These are phyloP conservation scores for Pinctada fucata DNA, from an alignment of 2,888 invertebrate genomes.

Conservation along the genomic window DNA sequence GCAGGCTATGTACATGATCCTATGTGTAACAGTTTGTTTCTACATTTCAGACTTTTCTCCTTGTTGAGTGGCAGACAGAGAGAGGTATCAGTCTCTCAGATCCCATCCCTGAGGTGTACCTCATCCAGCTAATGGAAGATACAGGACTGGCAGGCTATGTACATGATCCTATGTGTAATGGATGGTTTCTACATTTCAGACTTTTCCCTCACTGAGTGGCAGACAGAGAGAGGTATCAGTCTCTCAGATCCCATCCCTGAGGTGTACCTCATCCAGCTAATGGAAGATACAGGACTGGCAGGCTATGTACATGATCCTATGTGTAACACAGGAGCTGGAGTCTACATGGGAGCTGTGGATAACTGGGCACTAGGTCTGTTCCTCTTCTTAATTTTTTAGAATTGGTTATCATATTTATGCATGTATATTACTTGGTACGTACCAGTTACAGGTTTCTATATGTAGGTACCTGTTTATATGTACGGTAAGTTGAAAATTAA, in stretches of 20 bases:
- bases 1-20: conserved; percentile 28
- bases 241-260: conserved; percentile 17
- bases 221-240: conserved; percentile 22
- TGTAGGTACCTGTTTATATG: too few species aligned
- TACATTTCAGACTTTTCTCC: conserved; percentile 40
- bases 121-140: conserved; percentile 33
- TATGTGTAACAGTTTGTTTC: conserved; percentile 39
- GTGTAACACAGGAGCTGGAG: conserved; percentile 32
- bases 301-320: conserved; percentile 30
- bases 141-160: conserved; percentile 31
- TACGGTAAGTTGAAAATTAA: too few species aligned
- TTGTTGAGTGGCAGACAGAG: conserved; percentile 25
- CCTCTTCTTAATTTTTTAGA: background rate
- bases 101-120: conserved; percentile 14
- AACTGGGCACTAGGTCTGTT: conserved; percentile 31
- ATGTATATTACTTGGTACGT: too few species aligned
- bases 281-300: conserved; percentile 32
- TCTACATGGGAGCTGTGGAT: conserved; percentile 16
- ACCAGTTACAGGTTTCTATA: too few species aligned
- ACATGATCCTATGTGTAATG: conserved; percentile 36
- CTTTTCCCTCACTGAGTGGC: conserved; percentile 31
- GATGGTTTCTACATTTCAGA: too few species aligned
- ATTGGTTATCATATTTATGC: too few species aligned
- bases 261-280: conserved; percentile 19
- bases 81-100: conserved; percentile 22